A percentile compares a stretch with the other conserved stretches of the same genome.
Evolutionary conservation across 2,113 vertebrate genomes (phyloP).

Genomic region (Sinocyclocheilus anophthalmus): DNA sequence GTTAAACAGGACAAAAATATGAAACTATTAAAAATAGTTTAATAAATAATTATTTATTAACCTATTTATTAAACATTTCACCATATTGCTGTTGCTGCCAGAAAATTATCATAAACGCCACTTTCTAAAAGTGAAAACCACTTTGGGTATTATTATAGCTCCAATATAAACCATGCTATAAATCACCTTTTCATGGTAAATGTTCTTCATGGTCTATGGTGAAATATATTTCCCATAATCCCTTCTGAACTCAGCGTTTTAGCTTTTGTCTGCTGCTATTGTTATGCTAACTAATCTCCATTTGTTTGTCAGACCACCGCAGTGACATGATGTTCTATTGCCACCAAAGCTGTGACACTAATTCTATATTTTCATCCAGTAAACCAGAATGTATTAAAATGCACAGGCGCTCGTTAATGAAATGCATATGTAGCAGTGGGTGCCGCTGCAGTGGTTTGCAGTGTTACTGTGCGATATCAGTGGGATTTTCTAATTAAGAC

Average conservation of each 20-base stretch:
- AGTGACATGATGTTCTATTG: no score
- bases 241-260: not conserved
- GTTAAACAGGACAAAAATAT: no score
- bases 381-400: slow-evolving; percentile 60
- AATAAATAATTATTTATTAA: not conserved
- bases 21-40: not conserved
- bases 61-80: not conserved
- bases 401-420: slow-evolving; percentile 48
- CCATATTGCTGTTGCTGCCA: not conserved
- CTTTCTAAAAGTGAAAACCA: not conserved
- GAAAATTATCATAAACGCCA: not conserved
- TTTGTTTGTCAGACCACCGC: slow-evolving; percentile 59
- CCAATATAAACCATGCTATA: not conserved
- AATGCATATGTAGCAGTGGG: slow-evolving; percentile 56
- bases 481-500: slow-evolving; percentile 15
- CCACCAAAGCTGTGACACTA: slow-evolving; percentile 53
- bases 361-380: slow-evolving; percentile 57
- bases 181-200: not conserved
- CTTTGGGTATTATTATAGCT: not conserved
- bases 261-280: not conserved
- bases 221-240: slow-evolving; percentile 24
- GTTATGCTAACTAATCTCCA: slow-evolving; percentile 63
- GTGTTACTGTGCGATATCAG: not conserved
- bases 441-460: slow-evolving; percentile 54
- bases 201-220: not conserved